Evolutionary conservation across 2,888 invertebrate species (phyloP), one percentile per base, ranked within the genome.

Genomic region (Trichopoda pennipes): DNA sequence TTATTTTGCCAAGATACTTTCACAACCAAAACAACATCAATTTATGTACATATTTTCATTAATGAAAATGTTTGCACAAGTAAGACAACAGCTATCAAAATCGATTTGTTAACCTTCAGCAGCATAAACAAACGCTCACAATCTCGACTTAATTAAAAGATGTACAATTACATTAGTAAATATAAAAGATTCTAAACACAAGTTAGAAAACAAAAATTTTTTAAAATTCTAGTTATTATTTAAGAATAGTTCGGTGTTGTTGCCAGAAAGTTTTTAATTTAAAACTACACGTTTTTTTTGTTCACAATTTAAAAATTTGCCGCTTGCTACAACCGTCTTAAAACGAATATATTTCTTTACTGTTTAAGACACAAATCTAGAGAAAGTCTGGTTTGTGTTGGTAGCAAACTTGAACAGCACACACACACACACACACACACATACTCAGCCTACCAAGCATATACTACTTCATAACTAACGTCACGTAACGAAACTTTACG

Each of bases 271-370:
- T n/a, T n/a, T 53, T 35, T 60, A 47, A n/a, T 81, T 74, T 8
- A 12, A 51, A 44, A 14, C 42, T n/a, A 21, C 49, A 76, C 75
- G 75, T 80, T 82, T 60, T 6, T 38, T 38, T 12, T 35, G 6
- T 44, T 38, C 4, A 6, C 23, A 17, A 38, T 56, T 51, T 21
- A n/a, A 63, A 72, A 70, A 68, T 72, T 58, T 75, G 72, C 75
- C 82, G 82, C 68, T 79, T 80, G 61, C 56, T 44, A 80, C 80
- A 76, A 80, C 80, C 82, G 72, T 80, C 79, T 80, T 9, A 61
- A 68, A 44, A 76, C 56, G 76, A 74, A 63, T 56, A 58, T 19
- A 23, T 68, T 72, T 82, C 56, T 68, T 72, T 56, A 82, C 82
- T 82, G 75, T 49, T 75, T 51, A 47, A 72, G 49, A 35, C 49